phyloP scores from a whole-genome alignment of 2,797 vertebrate species.

The Phylloscopus collybita region DNA sequence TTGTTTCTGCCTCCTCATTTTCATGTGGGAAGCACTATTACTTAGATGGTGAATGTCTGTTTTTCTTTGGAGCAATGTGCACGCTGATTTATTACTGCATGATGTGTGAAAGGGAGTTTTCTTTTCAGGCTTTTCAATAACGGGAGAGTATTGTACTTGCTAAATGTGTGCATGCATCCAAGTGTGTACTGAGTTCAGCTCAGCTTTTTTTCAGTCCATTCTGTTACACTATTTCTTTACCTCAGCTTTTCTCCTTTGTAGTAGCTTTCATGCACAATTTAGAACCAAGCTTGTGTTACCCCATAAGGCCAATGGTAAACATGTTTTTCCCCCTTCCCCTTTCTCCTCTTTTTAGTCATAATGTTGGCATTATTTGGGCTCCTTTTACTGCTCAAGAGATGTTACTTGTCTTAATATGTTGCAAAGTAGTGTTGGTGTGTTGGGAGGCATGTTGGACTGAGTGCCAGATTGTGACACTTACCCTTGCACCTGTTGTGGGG shows the following conservation, averaged over 20 bases:
- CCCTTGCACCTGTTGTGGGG: slow-evolving; percentile 8
- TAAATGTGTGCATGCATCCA: slow-evolving; percentile 1
- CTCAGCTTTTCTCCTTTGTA: not conserved
- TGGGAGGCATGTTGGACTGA: not conserved
- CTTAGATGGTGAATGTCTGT: not conserved
- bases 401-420: not conserved
- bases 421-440: rapidly evolving
- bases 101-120: slow-evolving; percentile 5
- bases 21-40: not conserved
- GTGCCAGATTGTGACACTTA: not conserved
- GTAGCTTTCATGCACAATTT: not conserved
- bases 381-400: not conserved
- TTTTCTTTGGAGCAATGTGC: not conserved
- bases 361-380: not conserved
- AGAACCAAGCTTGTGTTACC: not conserved
- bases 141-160: not conserved
- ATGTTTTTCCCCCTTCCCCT: not conserved
- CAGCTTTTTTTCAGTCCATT: not conserved
- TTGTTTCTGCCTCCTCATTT: slow-evolving; percentile 10
- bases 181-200: not conserved
- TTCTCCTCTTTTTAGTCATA: not conserved
- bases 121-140: slow-evolving; percentile 15
- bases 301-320: not conserved
- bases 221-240: not conserved
- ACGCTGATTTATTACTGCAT: not conserved